phyloP scores from a whole-genome alignment of 2,113 vertebrate species.

The Brachyhypopomus gauderio region DNA sequence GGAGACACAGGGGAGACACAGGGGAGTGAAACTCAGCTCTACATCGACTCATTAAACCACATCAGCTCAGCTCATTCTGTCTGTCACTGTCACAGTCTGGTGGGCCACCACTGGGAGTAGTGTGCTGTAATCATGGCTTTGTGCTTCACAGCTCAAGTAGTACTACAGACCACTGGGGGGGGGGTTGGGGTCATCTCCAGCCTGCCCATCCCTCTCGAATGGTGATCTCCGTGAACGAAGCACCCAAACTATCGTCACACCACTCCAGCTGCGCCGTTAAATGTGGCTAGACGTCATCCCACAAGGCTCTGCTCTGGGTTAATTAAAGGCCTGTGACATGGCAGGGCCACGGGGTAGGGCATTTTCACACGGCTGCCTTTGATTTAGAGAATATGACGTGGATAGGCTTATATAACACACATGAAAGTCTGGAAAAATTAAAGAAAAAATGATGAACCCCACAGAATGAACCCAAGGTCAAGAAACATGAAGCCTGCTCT shows the following conservation, averaged over 20 bases:
- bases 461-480: background rate
- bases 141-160: background rate
- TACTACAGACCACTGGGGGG: background rate
- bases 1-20: too few relatives aligned
- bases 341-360: background rate
- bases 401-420: background rate
- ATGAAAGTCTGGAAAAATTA: conserved; percentile 2
- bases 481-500: background rate
- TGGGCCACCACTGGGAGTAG: background rate
- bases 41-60: background rate
- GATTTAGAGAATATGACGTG: background rate
- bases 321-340: conserved; percentile 36
- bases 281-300: background rate
- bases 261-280: conserved; percentile 5
- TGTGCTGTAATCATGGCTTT: conserved; percentile 9
- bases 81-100: background rate
- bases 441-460: background rate
- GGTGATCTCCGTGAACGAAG: conserved; percentile 47
- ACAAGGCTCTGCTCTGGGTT: conserved; percentile 17
- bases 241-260: background rate
- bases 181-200: background rate
- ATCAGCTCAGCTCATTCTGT: background rate
- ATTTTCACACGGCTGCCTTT: background rate
- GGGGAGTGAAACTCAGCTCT: background rate
- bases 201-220: conserved; percentile 9